Base-by-base conservation (phyloP, 2,888 invertebrate genomes). In the Megalurothrips usitatus region DNA sequence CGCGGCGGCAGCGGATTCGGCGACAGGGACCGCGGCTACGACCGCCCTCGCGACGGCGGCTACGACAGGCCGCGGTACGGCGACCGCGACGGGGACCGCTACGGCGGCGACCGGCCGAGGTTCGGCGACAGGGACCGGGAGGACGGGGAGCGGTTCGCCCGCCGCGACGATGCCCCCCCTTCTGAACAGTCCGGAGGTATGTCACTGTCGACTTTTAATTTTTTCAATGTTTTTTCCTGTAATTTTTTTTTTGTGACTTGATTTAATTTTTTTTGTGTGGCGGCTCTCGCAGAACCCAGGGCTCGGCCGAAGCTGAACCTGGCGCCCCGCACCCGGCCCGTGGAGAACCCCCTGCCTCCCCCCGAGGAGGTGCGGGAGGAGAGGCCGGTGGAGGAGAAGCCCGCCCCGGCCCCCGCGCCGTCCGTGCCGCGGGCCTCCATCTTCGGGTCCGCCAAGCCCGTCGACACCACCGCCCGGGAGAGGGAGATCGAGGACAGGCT, bases 391-490 rank as follows among this genome's bases (percentile, higher is more conserved):
- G 80, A 80, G 79, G 81, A 52, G 78, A 80, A 26, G 81, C 34
- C 80, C 63, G 47, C 34, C 28, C 34, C 80, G 63, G 47, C 34
- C 28, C 52, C 79, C 11, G 80, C 81, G 80, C 81, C 82, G 48
- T 82, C 47, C 26, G 82, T 10, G 80, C 84, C 83, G 88, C 92
- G 1, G 90, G 91, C 92, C 79, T 94, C 93, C 82, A 96, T 98
- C 84, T 98, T 98, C 87, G 98, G 98, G n/a, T 93, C 92, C 49
- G 98, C 98, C 26, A 96, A 94, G 86, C 98, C 98, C 0, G 98
- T 98, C 0, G 97, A 98, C 86, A 98, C 98, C 1, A 92, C 95
- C 80, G 94, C 95, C 79, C 91, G 94, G 84, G 97, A 97, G 86
- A 90, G 95, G 81, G 95, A 96, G 89, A 97, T 98, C 83, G 98